Percentiles rank a stretch among this genome's conserved stretches.
Evolutionary conservation across 2,113 vertebrate species (phyloP).

Genomic region (Lepidothrix coronata): DNA sequence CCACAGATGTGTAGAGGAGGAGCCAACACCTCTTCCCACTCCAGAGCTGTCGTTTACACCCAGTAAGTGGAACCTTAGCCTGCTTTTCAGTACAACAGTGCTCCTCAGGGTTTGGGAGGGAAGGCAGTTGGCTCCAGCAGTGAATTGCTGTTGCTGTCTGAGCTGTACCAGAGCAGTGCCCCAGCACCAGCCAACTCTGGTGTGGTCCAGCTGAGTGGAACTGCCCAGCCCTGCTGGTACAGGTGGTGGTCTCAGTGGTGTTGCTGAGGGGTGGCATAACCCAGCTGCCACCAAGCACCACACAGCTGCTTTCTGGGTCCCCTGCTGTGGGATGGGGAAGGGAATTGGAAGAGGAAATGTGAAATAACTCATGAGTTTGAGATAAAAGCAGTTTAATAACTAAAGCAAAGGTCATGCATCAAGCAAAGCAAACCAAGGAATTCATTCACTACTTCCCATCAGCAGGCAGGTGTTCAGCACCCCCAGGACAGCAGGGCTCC

Average conservation of each 20-base stretch:
- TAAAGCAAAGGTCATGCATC: background rate
- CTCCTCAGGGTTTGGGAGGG: background rate
- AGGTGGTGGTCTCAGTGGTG: background rate
- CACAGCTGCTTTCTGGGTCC: background rate
- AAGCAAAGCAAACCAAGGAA: background rate
- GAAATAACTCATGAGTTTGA: background rate
- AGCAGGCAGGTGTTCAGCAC: background rate
- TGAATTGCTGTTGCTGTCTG: background rate
- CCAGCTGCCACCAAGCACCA: background rate
- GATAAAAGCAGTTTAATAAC: background rate
- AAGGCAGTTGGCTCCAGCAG: background rate
- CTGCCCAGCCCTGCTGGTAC: background rate
- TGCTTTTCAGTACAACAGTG: background rate
- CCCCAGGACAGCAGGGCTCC: background rate
- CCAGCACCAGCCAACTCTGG: background rate
- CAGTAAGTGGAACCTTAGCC: slow-evolving; percentile 46
- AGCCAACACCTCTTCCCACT: no score
- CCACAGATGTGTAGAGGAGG: background rate
- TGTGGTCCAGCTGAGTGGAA: background rate
- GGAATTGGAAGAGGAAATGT: background rate
- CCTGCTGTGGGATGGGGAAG: background rate
- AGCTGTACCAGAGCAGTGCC: background rate
- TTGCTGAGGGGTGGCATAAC: background rate
- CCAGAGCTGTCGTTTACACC: no score
- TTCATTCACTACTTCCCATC: background rate